Percentiles rank a stretch among this genome's conserved stretches.
Conservation (phyloP, 2,113 vertebrate genomes). For the Tinamus guttatus region DNA sequence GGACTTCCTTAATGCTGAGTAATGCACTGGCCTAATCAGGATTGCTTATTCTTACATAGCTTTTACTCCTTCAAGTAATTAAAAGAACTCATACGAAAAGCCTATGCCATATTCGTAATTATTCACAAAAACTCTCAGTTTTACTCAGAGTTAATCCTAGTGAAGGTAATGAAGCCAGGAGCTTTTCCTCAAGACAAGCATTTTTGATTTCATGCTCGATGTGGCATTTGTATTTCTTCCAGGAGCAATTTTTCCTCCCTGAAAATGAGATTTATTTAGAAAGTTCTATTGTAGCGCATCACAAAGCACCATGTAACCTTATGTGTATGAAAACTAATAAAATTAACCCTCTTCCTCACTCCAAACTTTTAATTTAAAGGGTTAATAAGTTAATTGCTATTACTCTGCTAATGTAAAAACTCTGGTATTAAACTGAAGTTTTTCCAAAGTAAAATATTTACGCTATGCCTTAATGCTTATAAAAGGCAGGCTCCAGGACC, state of each 20-base stretch:
- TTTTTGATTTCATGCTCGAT: background rate
- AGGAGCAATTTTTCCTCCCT: background rate
- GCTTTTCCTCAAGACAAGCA: background rate
- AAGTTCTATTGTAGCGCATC: background rate
- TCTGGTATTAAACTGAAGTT: background rate
- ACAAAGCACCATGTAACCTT: background rate
- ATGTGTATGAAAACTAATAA: background rate
- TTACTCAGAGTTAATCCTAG: background rate
- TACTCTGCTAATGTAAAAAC: background rate
- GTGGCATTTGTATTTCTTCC: background rate
- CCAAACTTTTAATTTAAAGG: background rate
- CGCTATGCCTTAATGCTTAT: background rate
- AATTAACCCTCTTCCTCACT: background rate
- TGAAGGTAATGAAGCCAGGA: background rate
- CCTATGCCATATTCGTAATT: background rate
- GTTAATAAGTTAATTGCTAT: background rate
- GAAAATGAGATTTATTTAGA: background rate
- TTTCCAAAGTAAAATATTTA: conserved; percentile 6
- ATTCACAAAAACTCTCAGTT: background rate
- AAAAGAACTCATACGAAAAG: background rate
- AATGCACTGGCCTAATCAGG: background rate
- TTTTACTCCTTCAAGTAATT: background rate
- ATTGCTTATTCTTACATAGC: background rate
- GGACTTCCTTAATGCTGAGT: background rate
- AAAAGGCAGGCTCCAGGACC: background rate